Percentiles rank a stretch among this genome's conserved stretches.
Conservation (phyloP, 2,113 vertebrate genomes). For the Willisornis vidua region DNA sequence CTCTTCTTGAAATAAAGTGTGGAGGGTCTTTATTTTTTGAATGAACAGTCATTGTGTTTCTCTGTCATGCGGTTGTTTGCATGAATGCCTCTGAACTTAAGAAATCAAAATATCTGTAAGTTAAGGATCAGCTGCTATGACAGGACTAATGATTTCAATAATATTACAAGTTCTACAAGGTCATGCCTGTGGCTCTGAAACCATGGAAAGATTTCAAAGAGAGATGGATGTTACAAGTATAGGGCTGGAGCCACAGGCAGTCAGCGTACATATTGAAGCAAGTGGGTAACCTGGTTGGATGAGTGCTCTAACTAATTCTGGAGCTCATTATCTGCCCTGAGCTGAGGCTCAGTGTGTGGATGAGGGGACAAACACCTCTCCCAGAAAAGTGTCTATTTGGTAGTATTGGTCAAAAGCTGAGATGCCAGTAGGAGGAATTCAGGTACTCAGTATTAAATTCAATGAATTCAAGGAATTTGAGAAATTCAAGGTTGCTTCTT, state of each 20-base stretch:
- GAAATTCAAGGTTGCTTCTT: neutral
- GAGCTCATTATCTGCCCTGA: neutral
- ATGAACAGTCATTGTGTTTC: neutral
- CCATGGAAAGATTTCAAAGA: neutral
- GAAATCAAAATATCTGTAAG: neutral
- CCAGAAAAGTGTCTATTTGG: neutral
- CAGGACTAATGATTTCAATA: neutral
- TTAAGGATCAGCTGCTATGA: constrained; percentile 1
- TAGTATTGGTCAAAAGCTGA: neutral
- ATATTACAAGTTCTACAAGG: neutral
- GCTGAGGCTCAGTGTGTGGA: neutral
- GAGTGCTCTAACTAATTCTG: neutral
- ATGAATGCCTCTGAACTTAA: neutral
- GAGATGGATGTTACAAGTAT: neutral
- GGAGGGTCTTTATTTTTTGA: neutral
- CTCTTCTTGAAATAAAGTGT: neutral
- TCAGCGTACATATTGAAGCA: neutral
- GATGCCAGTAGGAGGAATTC: neutral
- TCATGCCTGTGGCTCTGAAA: neutral
- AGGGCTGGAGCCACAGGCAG: neutral
- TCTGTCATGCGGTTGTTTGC: neutral
- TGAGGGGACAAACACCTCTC: neutral
- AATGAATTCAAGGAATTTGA: too few species aligned
- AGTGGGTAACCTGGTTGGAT: neutral
- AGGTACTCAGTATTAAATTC: neutral